Evolutionary conservation across 2,797 vertebrate genomes (phyloP), one percentile per base, ranked within the genome.

Genomic region (Onychomys arenicola): DNA sequence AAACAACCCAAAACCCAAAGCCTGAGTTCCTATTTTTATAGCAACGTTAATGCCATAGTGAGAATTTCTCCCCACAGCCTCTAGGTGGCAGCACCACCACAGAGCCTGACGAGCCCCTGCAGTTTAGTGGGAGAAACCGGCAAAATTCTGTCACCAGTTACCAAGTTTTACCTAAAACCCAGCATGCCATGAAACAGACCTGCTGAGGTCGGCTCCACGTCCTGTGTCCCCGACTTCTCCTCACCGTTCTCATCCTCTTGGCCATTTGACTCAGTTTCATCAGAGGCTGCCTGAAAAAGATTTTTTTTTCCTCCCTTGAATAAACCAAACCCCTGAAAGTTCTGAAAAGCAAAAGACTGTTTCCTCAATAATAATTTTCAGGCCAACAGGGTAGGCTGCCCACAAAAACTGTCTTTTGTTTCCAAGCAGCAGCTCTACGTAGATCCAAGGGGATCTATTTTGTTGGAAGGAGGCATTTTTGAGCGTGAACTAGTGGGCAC

Each of bases 181-280:
- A 67, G 37, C 46, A 40, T 63, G 27, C 17, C 78, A 71, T 21
- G 71, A 61, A 87, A 98, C 98, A 67, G 96, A 99, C 98, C 98
- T 98, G 98, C 81, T 82, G 95, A 89, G 0, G 63, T 63, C 29
- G 87, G 92, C 0, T 16, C 96, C 0, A 0, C 12, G 46, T 82
- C 88, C 1, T 0, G 75, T 8, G 90, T n/a, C 93, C 89, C 92
- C 0, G 0, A 23, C 1, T 91, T 69, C 90, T 82, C 94, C 5
- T 92, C 97, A 96, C 95, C 97, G 19, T 75, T 78, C 71, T 98
- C 94, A 0, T 96, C 94, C 63, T 98, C 97, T 95, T 97, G 97
- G 91, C 89, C 91, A 77, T 75, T 52, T 0, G 19, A 84, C 90
- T 91, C 75, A 4, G 67, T 92, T 73, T 94, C 97, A 97, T 98